A percentile compares a stretch with the other conserved stretches of the same genome.
These are phyloP conservation scores for Nomia melanderi DNA, from an alignment of 1,140 invertebrate genomes.

Conservation along the genomic window DNA sequence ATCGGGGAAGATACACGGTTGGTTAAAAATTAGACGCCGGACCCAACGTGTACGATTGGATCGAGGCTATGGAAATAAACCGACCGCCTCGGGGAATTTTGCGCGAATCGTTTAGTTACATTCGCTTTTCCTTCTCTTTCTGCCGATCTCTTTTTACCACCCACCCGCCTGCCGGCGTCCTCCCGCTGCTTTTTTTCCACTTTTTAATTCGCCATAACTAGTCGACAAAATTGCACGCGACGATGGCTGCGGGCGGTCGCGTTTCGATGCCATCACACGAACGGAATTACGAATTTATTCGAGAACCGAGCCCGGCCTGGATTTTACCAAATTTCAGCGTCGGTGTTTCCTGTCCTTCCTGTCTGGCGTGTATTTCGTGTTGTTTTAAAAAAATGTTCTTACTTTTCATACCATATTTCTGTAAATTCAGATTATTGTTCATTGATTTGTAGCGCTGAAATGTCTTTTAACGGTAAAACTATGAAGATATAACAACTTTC, in stretches of 20 bases:
- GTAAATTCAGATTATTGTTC: no score
- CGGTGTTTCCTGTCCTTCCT: no score
- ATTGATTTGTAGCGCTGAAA: no score
- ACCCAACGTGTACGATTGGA: constrained; percentile 8
- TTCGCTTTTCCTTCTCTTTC: constrained; percentile 30
- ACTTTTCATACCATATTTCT: no score
- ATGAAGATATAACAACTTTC: no score
- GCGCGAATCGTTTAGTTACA: constrained; percentile 56
- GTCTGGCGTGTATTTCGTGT: no score
- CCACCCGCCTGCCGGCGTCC: neutral
- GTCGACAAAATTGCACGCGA: constrained; percentile 45
- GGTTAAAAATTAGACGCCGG: constrained; percentile 27
- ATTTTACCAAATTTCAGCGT: neutral
- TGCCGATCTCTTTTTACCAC: no score
- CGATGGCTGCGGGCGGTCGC: constrained; percentile 31
- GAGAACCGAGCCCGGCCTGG: neutral
- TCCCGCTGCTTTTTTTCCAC: constrained; percentile 15
- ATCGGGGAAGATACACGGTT: constrained; percentile 10
- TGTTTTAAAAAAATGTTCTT: no score
- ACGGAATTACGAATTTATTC: constrained; percentile 53
- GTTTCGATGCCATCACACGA: constrained; percentile 43
- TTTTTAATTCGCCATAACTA: constrained; percentile 39
- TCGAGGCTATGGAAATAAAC: constrained; percentile 8
- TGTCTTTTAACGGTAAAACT: no score
- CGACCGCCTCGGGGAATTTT: constrained; percentile 46